Base-by-base conservation (phyloP, 2,888 invertebrate genomes). In the Embidobia sp. region DNA sequence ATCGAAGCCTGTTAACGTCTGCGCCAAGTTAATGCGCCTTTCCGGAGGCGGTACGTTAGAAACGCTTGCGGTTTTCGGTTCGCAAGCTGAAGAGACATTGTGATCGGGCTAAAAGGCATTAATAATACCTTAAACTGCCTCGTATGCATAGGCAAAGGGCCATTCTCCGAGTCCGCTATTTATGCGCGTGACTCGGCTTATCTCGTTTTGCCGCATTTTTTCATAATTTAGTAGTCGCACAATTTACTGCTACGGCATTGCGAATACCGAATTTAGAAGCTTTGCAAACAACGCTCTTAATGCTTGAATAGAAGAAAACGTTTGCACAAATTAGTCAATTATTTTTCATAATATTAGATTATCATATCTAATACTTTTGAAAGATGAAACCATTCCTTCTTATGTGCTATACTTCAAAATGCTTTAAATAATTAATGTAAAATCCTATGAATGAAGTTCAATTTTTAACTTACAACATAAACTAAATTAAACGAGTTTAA, bases 1-100 rank as follows among this genome's bases (percentile, higher is more conserved):
- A 77, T 77, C 64, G 72, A 67, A 77, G 67, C 63, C 55, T 61
- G 77, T 77, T 77, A 73, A 77, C 55, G 55, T 72, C 72, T 66
- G 42, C 49, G 13, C 33, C 48, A 66, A 72, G 77, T 77, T 77
- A 77, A 72, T 77, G 66, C 66, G 53, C 48, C 61, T 66, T 72
- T 77, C 72, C 66, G 51, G 55, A 59, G 77, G 72, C 77, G 29
- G 22, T 46, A 66, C 66, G 29, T 42, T 59, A 48, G 53, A 31
- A 66, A 46, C 46, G 61, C 66, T 67, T 55, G 72, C 66, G 72
- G 66, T 63, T 77, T 77, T 70, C 31, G 42, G 61, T 48, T 51
- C 40, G 19, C 37, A 44, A 31, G 22, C 35, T 40, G 37, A 44
- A 31, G 44, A 70, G 61, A 77, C 67, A 77, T 77, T 77, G 77